These are phyloP conservation scores for Nettapus auritus DNA, from an alignment of 2,113 vertebrate genomes.

Conservation along the genomic window DNA sequence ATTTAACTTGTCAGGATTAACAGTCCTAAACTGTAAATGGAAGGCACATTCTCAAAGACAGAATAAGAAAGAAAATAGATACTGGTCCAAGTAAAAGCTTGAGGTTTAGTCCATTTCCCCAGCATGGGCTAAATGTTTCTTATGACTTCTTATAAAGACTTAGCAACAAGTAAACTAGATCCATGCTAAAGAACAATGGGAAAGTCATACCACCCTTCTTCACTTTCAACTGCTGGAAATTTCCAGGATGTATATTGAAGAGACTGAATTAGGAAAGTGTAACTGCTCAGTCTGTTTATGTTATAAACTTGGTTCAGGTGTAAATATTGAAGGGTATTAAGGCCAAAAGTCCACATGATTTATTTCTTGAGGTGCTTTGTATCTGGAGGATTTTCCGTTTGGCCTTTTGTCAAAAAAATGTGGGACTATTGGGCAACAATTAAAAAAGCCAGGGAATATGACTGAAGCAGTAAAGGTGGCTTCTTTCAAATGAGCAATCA, in stretches of 20 bases:
- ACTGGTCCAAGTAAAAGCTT: background rate
- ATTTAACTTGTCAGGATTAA: background rate
- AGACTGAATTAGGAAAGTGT: background rate
- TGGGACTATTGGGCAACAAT: background rate
- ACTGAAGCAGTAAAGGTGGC: background rate
- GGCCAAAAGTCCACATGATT: background rate
- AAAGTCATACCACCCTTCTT: background rate
- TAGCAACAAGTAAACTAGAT: background rate
- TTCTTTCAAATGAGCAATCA: background rate
- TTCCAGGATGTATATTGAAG: background rate
- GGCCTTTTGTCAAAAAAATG: background rate
- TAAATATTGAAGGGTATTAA: background rate
- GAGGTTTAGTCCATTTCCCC: background rate
- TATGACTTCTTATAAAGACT: background rate
- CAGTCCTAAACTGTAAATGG: background rate
- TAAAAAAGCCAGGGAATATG: background rate
- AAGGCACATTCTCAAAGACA: background rate
- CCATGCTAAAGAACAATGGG: background rate
- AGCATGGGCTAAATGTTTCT: background rate
- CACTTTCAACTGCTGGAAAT: accelerated
- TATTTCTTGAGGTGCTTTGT: background rate
- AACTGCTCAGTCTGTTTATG: background rate
- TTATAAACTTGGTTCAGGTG: background rate
- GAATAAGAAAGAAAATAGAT: background rate
- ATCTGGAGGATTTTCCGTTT: background rate